Evolutionary conservation across 2,888 invertebrate genomes (phyloP), one percentile per base, ranked within the genome.

Genomic region (Palloptera scutellata): DNA sequence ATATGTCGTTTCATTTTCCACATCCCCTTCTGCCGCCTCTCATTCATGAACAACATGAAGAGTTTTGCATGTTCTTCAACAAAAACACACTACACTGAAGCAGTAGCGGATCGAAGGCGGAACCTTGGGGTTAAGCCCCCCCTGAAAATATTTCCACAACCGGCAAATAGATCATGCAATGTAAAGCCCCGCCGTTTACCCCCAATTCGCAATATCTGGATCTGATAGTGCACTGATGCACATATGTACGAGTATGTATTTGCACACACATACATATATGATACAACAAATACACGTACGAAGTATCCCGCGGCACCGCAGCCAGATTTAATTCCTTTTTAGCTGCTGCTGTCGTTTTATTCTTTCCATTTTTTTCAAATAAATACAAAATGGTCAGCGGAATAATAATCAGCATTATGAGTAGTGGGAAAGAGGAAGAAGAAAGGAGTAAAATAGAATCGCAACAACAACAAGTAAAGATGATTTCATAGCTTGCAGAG

Each of bases 351-450:
- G 13, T 30, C 15, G 5, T 15, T 48, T 48, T 48, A n/a, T 15
- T 15, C 48, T 48, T 13, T 48, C 13, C 48, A 15, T 48, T 48
- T 48, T 45, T 48, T 48, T 48, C 48, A 48, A 48, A 48, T 48
- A 57, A 57, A 57, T 57, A 19, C 40, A 41, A 40, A 57, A 79
- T 72, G 78, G 79, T 78, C 78, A 79, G 75, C 76, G 75, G 78
- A 78, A 78, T 78, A 78, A 78, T 77, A 77, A 78, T 76, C 77
- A 79, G 78, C 72, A 69, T 70, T 66, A 64, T 67, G 65, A 30
- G 30, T 6, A 30, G 30, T 43, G n/a, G 57, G 12, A 13, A 57
- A 57, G 57, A 19, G 41, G 57, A 40, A 13, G 13, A 57, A 1
- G 48, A 4, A 15, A n/a, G 48, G 12, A n/a, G 48, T 1, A 13